Percentiles rank a stretch among this genome's conserved stretches.
Conservation (phyloP, 2,113 vertebrate genomes). For the Columba janthina region DNA sequence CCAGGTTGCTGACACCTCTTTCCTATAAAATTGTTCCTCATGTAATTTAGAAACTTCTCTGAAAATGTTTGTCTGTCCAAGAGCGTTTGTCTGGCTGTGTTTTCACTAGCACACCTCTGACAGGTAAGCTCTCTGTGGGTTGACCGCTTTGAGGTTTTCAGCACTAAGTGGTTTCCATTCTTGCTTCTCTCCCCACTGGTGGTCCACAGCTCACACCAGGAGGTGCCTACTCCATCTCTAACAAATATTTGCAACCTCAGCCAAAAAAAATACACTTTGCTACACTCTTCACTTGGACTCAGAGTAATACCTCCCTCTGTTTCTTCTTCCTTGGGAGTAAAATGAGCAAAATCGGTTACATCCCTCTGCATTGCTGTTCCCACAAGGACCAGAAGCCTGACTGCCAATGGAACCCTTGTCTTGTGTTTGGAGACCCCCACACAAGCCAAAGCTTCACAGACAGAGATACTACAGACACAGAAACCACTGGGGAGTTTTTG, state of each 20-base stretch:
- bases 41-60: background rate
- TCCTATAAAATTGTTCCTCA: background rate
- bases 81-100: too few relatives aligned
- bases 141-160: constrained; percentile 4
- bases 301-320: background rate
- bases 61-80: background rate
- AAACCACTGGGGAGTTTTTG: background rate
- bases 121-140: background rate
- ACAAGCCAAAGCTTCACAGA: background rate
- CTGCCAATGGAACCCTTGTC: background rate
- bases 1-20: constrained; percentile 21
- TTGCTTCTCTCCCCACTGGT: background rate
- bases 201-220: background rate
- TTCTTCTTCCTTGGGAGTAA: background rate
- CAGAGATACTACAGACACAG: background rate
- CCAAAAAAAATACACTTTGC: background rate
- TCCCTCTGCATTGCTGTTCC: background rate
- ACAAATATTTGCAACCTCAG: background rate
- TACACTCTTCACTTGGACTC: background rate
- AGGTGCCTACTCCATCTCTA: background rate
- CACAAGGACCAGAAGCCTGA: accelerated
- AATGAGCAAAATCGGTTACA: background rate
- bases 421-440: accelerated
- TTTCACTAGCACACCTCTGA: background rate
- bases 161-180: background rate